Evolutionary conservation across 2,797 vertebrate genomes (phyloP).

Genomic region (Cyprinodon diabolis): DNA sequence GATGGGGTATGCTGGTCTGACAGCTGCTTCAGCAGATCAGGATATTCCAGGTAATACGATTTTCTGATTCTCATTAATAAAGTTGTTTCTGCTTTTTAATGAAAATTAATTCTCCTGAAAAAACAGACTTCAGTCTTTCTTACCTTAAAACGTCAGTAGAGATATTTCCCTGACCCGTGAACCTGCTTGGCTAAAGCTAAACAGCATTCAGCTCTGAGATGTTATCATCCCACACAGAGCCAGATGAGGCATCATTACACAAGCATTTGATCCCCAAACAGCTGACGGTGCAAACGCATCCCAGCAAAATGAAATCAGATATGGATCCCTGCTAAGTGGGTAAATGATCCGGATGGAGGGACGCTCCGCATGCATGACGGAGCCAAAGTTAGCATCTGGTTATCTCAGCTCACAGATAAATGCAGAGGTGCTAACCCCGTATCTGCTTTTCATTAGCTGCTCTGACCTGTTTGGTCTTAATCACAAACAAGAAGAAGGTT

Average conservation of each 20-base stretch:
- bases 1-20: too few species aligned
- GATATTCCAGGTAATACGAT: too few species aligned
- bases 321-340: conserved; percentile 14
- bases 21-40: too few species aligned
- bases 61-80: background rate
- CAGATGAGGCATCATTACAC: background rate
- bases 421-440: background rate
- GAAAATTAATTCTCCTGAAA: background rate
- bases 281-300: conserved; percentile 14
- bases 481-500: too few species aligned
- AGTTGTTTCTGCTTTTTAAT: background rate
- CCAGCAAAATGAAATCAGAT: background rate
- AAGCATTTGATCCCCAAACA: conserved; percentile 1
- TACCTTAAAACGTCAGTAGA: background rate
- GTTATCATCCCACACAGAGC: background rate
- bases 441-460: background rate
- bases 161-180: background rate
- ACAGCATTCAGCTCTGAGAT: background rate
- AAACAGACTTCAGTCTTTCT: background rate
- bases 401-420: background rate
- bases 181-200: background rate
- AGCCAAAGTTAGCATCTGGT: background rate
- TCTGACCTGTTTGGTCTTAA: background rate
- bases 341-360: conserved; percentile 4
- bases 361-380: background rate